phyloP scores from a whole-genome alignment of 2,797 vertebrate genomes.

The Mycteria americana region DNA sequence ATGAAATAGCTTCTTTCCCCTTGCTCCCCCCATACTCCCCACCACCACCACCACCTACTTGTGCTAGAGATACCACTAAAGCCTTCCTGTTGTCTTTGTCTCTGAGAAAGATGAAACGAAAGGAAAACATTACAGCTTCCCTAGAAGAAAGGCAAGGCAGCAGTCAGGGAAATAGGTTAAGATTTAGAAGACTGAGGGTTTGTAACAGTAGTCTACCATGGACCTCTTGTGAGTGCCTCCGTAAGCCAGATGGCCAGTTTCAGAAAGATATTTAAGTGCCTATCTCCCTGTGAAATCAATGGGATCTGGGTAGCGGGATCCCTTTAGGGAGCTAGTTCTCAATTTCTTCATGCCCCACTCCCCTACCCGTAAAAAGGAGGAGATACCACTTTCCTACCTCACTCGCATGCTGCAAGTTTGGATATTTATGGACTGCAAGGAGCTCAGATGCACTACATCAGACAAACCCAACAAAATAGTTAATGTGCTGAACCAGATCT shows the following conservation, averaged over 20 bases:
- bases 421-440: not conserved
- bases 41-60: not conserved
- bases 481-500: not conserved
- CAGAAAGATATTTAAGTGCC: not conserved
- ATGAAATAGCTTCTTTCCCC: not conserved
- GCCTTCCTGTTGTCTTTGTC: not conserved
- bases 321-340: not conserved
- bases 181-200: not conserved
- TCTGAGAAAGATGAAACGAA: not conserved
- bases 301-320: rapidly evolving
- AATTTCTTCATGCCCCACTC: not conserved
- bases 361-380: not conserved
- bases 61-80: not conserved
- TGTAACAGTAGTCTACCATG: not conserved
- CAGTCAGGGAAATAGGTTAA: not conserved
- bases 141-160: not conserved
- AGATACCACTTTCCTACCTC: not conserved
- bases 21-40: rapidly evolving
- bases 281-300: not conserved
- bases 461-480: not conserved
- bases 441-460: not conserved
- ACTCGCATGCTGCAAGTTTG: rapidly evolving
- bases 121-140: not conserved
- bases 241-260: not conserved
- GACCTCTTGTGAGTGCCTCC: not conserved